phyloP scores from a whole-genome alignment of 2,797 vertebrate species.

The Chiloscyllium punctatum region DNA sequence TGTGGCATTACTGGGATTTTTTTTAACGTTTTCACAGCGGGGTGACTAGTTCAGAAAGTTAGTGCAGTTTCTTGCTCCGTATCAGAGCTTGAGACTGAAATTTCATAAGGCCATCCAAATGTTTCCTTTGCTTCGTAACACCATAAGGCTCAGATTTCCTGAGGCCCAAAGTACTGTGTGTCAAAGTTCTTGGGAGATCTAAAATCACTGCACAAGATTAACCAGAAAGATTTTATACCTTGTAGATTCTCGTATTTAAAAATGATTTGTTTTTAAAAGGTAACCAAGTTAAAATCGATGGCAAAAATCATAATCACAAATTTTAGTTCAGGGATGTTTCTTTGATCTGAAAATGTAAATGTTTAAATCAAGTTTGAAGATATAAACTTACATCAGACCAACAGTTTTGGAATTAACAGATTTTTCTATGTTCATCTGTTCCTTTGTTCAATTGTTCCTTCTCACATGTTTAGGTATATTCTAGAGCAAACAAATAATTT shows the following conservation, averaged over 20 bases:
- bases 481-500: neutral
- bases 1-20: neutral
- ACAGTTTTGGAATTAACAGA: neutral
- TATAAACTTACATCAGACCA: neutral
- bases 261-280: neutral
- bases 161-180: neutral
- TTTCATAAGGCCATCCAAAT: neutral
- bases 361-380: neutral
- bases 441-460: neutral
- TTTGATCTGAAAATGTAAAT: neutral
- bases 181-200: neutral
- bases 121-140: neutral
- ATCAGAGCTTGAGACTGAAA: conserved; percentile 25
- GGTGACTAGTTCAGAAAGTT: neutral
- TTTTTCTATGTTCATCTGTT: neutral
- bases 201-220: neutral
- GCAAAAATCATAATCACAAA: neutral
- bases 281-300: neutral
- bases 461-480: neutral
- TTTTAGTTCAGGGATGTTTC: neutral
- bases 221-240: neutral
- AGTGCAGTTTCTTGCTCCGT: neutral
- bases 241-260: neutral
- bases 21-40: neutral
- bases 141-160: neutral